Conservation (phyloP, 2,888 invertebrate species). For the Hypomecis atomaria region DNA sequence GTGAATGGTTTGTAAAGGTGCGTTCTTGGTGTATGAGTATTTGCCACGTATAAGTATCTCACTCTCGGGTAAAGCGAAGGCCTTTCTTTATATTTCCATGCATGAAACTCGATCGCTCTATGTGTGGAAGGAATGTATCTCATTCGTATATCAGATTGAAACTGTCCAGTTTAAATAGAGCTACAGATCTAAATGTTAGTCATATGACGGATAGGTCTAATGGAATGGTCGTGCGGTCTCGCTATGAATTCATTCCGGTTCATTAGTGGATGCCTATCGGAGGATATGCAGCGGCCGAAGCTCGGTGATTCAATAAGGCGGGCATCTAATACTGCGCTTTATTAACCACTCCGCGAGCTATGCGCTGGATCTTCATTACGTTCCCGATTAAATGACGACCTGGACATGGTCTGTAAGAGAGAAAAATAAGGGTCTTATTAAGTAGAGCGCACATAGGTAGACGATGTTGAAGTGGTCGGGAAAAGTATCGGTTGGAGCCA, state of each 20-base stretch:
- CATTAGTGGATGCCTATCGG: conserved; percentile 45
- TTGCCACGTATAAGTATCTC: too few relatives aligned
- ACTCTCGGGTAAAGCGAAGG: too few relatives aligned
- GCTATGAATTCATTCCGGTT: conserved; percentile 42
- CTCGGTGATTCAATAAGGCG: conserved; percentile 34
- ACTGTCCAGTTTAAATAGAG: not conserved
- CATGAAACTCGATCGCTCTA: not conserved
- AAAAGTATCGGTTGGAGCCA: too few relatives aligned
- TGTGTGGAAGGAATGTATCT: conserved; percentile 29
- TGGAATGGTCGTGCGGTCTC: not conserved
- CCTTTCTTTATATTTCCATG: not conserved
- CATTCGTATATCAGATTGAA: conserved; percentile 2
- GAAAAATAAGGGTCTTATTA: conserved; percentile 1
- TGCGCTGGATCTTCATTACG: conserved; percentile 6
- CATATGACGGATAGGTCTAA: not conserved
- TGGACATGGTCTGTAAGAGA: not conserved
- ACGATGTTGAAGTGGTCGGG: too few relatives aligned
- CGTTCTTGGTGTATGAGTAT: too few relatives aligned
- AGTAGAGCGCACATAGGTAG: too few relatives aligned
- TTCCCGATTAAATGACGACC: conserved; percentile 2
- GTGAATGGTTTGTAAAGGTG: too few relatives aligned
- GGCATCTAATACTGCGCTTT: conserved; percentile 15
- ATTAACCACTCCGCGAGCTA: conserved; percentile 16
- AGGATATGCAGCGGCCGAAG: conserved; percentile 39
- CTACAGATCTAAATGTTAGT: not conserved